Base-by-base conservation (phyloP, 1,140 invertebrate species). In the Drosophila varians region DNA sequence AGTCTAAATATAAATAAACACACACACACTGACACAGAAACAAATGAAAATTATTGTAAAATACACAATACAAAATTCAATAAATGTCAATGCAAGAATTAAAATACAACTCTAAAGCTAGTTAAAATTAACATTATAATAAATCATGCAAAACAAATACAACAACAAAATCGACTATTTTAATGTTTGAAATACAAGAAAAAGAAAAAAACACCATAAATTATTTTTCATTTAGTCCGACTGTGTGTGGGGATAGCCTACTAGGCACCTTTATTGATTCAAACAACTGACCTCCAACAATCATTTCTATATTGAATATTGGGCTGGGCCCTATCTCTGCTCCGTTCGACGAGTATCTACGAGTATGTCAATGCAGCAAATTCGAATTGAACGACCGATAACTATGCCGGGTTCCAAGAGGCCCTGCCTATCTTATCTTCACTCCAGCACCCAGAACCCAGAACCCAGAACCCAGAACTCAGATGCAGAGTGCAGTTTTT, bases 201-300 rank as follows among this genome's bases (percentile, higher is more conserved):
- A 69, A 64, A 62, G 58, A 64, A 54, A 68, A 60, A 84, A 66
- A 57, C 38, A 49, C 43, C 60, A 54, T 57, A 51, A 83, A 65
- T 73, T 73, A 58, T 56, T 76, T 86, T 79, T 74, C 43, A 79
- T 74, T 86, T 68, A 16, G 7, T 28, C 47, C 51, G 62, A 34
- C 45, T 54, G 40, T 42, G 40, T 66, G 60, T 54, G 56, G 64
- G 34, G 16, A 26, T 16, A 11, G 45, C 51, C 31, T n/a, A n/a
- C n/a, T n/a, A n/a, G n/a, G n/a, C n/a, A 53, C 42, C 57, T 54
- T 68, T 87, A 61, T 87, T 87, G 70, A 77, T 28, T 74, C 40
- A 78, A 80, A 76, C 88, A 88, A 90, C 88, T 90, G 88, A 90
- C 88, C 88, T 90, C 83, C 66, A 84, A 88, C 88, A 90, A 90